phyloP scores from a whole-genome alignment of 2,113 vertebrate genomes.

The Myocastor coypus region DNA sequence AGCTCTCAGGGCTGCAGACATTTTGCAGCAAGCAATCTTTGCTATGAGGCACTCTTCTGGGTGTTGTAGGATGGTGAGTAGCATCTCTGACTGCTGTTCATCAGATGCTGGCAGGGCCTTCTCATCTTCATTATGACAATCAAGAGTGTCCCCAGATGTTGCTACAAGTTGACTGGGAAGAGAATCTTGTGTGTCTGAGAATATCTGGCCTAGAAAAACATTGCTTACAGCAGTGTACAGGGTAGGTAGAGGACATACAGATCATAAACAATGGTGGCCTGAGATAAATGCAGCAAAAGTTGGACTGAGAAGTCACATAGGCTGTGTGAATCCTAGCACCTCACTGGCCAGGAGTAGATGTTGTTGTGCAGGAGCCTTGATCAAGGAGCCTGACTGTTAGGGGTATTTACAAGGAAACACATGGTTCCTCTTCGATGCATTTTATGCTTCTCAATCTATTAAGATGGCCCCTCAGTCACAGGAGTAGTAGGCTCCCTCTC shows the following conservation, averaged over 20 bases:
- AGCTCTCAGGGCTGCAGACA: accelerated
- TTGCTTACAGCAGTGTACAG: neutral
- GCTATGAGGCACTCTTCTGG: neutral
- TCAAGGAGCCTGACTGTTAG: neutral
- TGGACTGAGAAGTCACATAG: neutral
- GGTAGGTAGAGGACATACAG: accelerated
- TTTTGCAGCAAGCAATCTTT: neutral
- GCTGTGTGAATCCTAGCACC: no score
- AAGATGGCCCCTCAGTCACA: neutral
- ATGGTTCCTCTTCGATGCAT: neutral
- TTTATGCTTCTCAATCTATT: conserved; percentile 50
- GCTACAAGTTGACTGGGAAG: neutral
- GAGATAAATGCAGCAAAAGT: no score
- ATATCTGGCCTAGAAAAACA: neutral
- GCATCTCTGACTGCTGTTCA: neutral
- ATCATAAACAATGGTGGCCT: neutral
- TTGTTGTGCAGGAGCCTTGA: neutral
- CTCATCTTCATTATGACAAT: neutral
- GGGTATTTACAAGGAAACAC: neutral
- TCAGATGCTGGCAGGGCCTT: neutral
- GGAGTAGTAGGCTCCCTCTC: neutral
- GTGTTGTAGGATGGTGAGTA: neutral
- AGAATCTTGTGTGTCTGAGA: neutral
- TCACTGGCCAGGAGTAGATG: neutral
- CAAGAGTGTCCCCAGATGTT: neutral